These are phyloP conservation scores for Xerus inauris DNA, from an alignment of 2,113 vertebrate species.

Conservation along the genomic window DNA sequence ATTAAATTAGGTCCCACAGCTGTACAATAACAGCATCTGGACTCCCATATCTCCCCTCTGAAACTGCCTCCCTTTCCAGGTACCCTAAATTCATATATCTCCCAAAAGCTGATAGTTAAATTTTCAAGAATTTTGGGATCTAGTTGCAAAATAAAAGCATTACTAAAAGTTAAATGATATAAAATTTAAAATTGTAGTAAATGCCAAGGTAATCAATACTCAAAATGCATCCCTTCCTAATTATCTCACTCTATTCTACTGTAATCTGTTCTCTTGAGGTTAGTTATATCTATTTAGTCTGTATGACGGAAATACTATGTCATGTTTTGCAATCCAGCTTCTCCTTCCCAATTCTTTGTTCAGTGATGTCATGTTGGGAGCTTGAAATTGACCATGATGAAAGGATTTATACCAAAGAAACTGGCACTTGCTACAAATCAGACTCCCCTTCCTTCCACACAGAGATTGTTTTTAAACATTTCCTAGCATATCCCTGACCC, in stretches of 20 bases:
- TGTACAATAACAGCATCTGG: not conserved
- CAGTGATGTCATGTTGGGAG: not conserved
- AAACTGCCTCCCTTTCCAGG: not conserved
- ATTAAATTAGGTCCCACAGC: not conserved
- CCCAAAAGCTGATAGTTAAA: not conserved
- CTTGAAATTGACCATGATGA: not conserved
- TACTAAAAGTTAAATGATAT: not conserved
- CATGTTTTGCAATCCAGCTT: not conserved
- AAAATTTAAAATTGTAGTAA: not conserved
- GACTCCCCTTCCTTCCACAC: not conserved
- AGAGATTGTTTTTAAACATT: not conserved
- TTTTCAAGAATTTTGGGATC: conserved; percentile 28
- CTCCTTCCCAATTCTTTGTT: not conserved
- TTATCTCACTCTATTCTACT: not conserved
- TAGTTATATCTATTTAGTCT: not conserved
- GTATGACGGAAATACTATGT: not conserved
- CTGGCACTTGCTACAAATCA: not conserved
- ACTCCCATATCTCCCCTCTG: not conserved
- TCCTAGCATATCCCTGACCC: not conserved
- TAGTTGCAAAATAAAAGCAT: not conserved
- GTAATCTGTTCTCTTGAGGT: not conserved
- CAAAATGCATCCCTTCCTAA: not conserved
- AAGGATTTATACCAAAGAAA: not conserved
- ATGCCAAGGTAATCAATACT: not conserved
- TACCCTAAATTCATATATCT: not conserved